Base-by-base conservation (phyloP, 2,797 vertebrate species). In the Acridotheres tristis region DNA sequence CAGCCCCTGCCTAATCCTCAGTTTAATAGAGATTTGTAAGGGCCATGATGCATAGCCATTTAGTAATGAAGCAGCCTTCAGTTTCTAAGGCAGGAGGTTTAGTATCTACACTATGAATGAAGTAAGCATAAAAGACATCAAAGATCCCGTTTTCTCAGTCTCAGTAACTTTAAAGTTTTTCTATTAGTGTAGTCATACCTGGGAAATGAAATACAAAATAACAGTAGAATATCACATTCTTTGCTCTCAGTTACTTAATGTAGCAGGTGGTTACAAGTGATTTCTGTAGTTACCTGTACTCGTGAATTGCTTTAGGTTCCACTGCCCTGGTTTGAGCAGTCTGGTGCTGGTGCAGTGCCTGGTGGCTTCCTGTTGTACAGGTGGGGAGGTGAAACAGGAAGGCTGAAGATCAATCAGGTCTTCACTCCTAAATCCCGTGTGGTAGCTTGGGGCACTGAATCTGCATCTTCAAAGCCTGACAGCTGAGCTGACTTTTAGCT, bases 21-120 rank as follows among this genome's bases (percentile, higher is more conserved):
- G 72, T 90, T 97, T 97, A 97, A 96, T 38, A 93, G 91, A 93
- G 92, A 66, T 93, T 78, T 91, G 92, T 71, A 82, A 95, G 83
- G 82, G 59, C 92, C 54, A 30, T 48, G 72, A 62, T 67, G 90
- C 19, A 42, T 51, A 78, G 94, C 57, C 66, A 78, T 96, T 97
- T 95, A 96, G 68, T 96, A 93, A 93, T 14, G 58, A 92, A 96
- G 43, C 69, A 80, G 57, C 50, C 79, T 90, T 94, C 77, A 84
- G 87, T 85, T 82, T 95, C 96, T 91, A 92, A 95, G 89, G 77
- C 79, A 86, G 55, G 55, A 34, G 6, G 71, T 95, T 85, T 77
- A 82, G 18, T 92, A 90, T 88, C 74, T 36, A 19, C 2, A 5
- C 42, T 68, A 43, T 72, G 66, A 82, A 76, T 59, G 82, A 88